These are phyloP conservation scores for Ecliptopera silaceata DNA, from an alignment of 2,888 invertebrate genomes.

Conservation along the genomic window DNA sequence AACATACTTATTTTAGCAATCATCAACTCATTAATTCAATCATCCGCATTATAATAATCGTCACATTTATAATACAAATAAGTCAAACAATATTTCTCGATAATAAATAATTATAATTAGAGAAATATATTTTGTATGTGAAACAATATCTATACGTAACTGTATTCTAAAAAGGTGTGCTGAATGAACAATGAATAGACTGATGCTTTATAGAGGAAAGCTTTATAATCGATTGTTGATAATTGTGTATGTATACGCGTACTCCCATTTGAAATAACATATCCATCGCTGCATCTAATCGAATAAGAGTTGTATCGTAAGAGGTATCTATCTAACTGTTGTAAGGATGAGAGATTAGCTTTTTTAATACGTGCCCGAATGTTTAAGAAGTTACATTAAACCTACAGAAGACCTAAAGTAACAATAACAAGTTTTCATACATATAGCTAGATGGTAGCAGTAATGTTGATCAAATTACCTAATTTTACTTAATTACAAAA, in stretches of 20 bases:
- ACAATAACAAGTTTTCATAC: too few species aligned
- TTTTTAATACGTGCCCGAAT: not conserved
- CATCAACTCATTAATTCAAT: too few species aligned
- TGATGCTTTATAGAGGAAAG: conserved; percentile 15
- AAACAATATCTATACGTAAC: conserved; percentile 19
- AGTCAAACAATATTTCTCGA: conserved; percentile 9
- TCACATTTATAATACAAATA: not conserved
- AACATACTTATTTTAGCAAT: not conserved
- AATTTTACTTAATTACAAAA: too few species aligned
- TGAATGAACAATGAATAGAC: conserved; percentile 17
- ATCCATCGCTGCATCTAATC: conserved; percentile 13
- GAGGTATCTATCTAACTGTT: not conserved
- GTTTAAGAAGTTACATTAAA: not conserved
- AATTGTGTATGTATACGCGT: conserved; percentile 7
- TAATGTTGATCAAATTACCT: too few species aligned
- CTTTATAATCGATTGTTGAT: conserved; percentile 17
- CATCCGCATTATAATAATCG: conserved; percentile 10
- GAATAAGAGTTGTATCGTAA: not conserved
- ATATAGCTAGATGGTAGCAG: too few species aligned
- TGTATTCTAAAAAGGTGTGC: conserved; percentile 17
- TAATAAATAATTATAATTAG: conserved; percentile 9
- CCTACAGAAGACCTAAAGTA: too few species aligned
- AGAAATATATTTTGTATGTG: conserved; percentile 13
- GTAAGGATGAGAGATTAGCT: conserved; percentile 5
- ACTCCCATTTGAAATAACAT: conserved; percentile 6